Base-by-base conservation (phyloP, 2,797 vertebrate species). In the Myotis pilosus region DNA sequence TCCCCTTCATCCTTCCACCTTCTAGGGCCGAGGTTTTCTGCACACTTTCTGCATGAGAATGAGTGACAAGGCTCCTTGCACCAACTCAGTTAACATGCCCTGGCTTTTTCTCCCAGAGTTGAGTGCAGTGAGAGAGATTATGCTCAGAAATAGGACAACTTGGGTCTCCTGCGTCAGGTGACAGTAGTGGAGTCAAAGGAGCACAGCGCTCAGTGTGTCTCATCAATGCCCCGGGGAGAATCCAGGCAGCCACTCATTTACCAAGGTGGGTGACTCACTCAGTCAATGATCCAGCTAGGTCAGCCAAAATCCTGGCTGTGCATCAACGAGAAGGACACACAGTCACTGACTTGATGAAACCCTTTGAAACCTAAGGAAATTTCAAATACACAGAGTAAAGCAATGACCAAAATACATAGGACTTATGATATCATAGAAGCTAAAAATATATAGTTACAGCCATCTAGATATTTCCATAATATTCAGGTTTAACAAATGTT, bases 401-500 rank as follows among this genome's bases (percentile, higher is more conserved):
- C 51, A 25, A 71, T 64, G 19, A 74, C 30, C 57, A 36, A 76
- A 75, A 87, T n/a, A 64, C 5, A 4, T 25, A 87, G 12, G n/a
- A 76, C 36, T 81, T 44, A 51, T 23, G 16, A 79, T n/a, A 87
- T 30, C 53, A 74, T 1, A 74, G 80, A 78, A 75, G 55, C 28
- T 75, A 62, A 85, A 90, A 51, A 53, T 44, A 38, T 28, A 51
- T 11, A 71, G 25, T 80, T 72, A 72, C 33, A 51, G 25, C 55
- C 44, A 91, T 69, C 64, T 57, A 83, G 57, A 79, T 38, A 94
- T 38, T 62, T 78, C n/a, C 38, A 95, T 28, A 91, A 92, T 78
- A 81, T 25, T 20, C 22, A 55, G 22, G 53, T 47, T 80, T 88
- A 86, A 78, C 8, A 82, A 33, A 74, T 20, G 16, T 62, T 86